These are phyloP conservation scores for Bergia puertoricense DNA, from an alignment of 92 coral and sea anemone genomes.

Conservation along the genomic window DNA sequence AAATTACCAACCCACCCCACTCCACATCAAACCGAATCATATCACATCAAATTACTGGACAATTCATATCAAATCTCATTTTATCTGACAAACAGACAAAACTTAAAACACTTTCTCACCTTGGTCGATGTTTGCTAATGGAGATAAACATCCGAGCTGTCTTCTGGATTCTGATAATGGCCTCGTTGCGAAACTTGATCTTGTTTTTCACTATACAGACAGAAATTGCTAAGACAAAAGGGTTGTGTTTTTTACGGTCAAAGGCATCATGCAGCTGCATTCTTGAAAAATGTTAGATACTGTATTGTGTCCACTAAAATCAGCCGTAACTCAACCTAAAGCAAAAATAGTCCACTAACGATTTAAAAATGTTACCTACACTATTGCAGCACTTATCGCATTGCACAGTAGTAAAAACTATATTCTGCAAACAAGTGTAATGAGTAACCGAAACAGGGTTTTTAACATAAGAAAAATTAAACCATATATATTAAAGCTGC, in stretches of 20 bases:
- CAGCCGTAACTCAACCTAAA: no score
- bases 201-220: constrained; percentile 78
- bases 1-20: not conserved
- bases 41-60: not conserved
- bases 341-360: no score
- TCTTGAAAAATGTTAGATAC: not conserved
- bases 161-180: constrained; percentile 86
- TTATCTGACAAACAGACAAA: not conserved
- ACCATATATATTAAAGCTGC: no score
- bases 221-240: not conserved
- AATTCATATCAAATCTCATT: not conserved
- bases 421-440: no score
- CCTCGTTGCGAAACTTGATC: constrained; percentile 89
- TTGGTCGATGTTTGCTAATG: constrained; percentile 79
- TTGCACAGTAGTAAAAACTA: no score
- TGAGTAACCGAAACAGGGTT: no score
- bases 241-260: not conserved
- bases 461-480: no score
- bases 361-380: no score
- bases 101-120: constrained; percentile 50
- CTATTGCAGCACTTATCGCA: no score
- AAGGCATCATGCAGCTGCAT: no score
- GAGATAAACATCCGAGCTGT: constrained; percentile 83
- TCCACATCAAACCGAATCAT: not conserved
- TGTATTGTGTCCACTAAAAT: no score